These are phyloP conservation scores for Trichonephila clavata DNA, from an alignment of 1,140 invertebrate genomes.

Conservation along the genomic window DNA sequence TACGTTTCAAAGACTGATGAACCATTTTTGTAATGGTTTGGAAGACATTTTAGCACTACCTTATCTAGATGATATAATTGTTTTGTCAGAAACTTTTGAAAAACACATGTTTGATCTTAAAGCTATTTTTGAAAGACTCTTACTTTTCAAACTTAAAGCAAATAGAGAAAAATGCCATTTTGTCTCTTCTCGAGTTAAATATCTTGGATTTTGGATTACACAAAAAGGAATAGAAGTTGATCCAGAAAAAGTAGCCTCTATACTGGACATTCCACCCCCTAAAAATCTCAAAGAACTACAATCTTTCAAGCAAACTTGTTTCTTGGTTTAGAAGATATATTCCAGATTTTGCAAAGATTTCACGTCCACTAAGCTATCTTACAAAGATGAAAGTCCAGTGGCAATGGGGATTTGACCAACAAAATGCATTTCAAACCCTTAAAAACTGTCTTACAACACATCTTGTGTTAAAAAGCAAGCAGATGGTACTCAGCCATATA, in stretches of 20 bases:
- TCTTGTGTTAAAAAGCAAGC: neutral
- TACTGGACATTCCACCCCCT: too few relatives aligned
- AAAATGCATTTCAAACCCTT: neutral
- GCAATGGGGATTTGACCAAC: neutral
- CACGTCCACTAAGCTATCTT: neutral
- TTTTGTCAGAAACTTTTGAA: neutral
- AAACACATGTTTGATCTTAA: too few relatives aligned
- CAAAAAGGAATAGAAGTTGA: neutral
- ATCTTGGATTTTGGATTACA: too few relatives aligned
- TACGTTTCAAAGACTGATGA: neutral
- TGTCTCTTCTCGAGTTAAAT: too few relatives aligned
- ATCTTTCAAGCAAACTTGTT: neutral
- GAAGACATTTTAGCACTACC: neutral
- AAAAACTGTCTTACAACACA: neutral
- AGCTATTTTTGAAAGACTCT: neutral
- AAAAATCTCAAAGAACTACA: neutral
- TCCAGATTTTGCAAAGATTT: neutral
- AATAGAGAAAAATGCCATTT: neutral
- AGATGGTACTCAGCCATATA: neutral
- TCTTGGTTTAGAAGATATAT: neutral
- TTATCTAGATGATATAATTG: neutral
- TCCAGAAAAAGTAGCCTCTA: too few relatives aligned
- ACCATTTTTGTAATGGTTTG: neutral
- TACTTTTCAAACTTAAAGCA: neutral
- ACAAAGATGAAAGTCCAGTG: neutral